Evolutionary conservation across 2,113 vertebrate genomes (phyloP), one percentile per base, ranked within the genome.

Genomic region (Elachura formosa): DNA sequence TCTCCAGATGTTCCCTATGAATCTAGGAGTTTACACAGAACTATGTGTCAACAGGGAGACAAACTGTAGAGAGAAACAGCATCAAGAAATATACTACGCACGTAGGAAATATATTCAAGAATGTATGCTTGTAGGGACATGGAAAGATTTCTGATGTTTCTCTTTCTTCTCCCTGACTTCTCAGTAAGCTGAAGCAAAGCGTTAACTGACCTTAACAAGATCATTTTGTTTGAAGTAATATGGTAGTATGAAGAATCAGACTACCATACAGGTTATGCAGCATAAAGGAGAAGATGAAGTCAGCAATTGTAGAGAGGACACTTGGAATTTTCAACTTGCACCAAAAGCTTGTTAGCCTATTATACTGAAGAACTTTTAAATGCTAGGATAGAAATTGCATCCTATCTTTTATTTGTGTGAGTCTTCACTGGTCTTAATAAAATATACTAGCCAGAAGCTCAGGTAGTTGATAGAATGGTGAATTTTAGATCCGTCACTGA

Each of bases 41-140:
- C 26, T 24, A 3, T 61, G 45, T 49, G 12, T 29, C 56, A 84
- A 72, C 24, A 48, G 40, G 20, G 22, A 77, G n/a, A 77, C 18
- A 84, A 88, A 61, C 21, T 25, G n/a, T 6, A 64, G 34, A 63
- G 26, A 69, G 6, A 45, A 52, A 68, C 2, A 17, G 22, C 34
- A 86, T 33, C 5, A 1, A 89, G 34, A 72, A 89, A 91, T 19
- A 72, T 0, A 0, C 58, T 36, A 28, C 0, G 0, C 18, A 24
- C 40, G 11, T 45, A 67, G 17, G 20, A 82, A 75, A 61, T 23
- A 43, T 15, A 87, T 46, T 40, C 52, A 79, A 92, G 49, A 58
- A 68, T 41, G 20, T 33, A 51, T 0, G 0, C 31, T 36, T 61
- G 7, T 7, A 76, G n/a, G 58, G 12, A 76, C 31, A 66, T 2